Base-by-base conservation (phyloP, 92 coral and sea anemone genomes). In the Actinernus sp. region DNA sequence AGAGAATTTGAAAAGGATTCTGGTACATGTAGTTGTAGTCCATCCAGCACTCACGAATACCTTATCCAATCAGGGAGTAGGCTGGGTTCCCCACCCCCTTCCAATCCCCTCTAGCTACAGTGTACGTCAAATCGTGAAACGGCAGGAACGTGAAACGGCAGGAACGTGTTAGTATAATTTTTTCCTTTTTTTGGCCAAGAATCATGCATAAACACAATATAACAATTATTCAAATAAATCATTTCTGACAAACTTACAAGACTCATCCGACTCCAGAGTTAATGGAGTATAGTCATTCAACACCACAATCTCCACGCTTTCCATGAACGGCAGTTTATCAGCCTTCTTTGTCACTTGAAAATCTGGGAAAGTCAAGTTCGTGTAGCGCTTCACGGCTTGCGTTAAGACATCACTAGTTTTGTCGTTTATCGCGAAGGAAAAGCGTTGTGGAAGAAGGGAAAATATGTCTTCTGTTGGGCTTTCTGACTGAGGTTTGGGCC, bases 401-500 rank as follows among this genome's bases (percentile, higher is more conserved):
- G 48, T 76, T 6, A 90, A 55, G 7, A 94, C 98, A 68, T 93
- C 97, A 61, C 98, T 90, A 12, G 73, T 72, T 65, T 91, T 75
- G 21, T 95, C 98, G 7, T 63, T 71, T 26, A 84, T 57, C 10
- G 57, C 60, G 37, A 94, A 91, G 26, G 68, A 28, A 40, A 94
- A 94, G 0, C 64, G 32, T 39, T 29, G 39, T 18, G 97, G 76
- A 13, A 68, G 32, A 0, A 94, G 84, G 17, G 93, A 47, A 61
- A 74, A 90, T 2, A 57, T 51, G 1, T 78, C 71, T 46, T 76
- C 80, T 0, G 77, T 83, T 26, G 73, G 79, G 54, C 56, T 87
- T 59, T 79, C 73, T 0, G 74, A 50, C 58, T 84, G 97, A 4
- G 98, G 98, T 55, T 94, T 94, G 11, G 98, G 98, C 98, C 98